Base-by-base conservation (phyloP, 2,797 vertebrate species). In the Anabacerthia variegaticeps region DNA sequence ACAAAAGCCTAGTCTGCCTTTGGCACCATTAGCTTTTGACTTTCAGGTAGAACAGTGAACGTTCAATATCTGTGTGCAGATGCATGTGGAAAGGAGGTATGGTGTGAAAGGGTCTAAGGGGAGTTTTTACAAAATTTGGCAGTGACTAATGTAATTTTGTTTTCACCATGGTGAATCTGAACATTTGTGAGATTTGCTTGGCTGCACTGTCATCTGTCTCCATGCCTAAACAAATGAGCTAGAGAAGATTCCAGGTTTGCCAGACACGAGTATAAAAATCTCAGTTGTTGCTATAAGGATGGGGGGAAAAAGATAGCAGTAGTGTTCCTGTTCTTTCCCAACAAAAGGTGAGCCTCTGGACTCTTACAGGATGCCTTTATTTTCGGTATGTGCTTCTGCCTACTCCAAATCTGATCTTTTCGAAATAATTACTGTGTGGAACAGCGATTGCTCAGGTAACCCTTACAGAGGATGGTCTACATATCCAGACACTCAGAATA, bases 371-470 rank as follows among this genome's bases (percentile, higher is more conserved):
- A 41, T 32, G 76, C 21, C 39, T 44, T 68, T 85, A 44, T 81
- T 91, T 82, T 71, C 30, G 49, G 49, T 67, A 10, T 23, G 36
- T 14, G 8, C 56, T 68, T 65, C 54, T 72, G 30, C 49, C 32
- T 65, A 67, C 10, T 24, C 16, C 41, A 36, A 22, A 41, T 73
- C 69, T 69, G 26, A 9, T 80, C 13, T 83, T 59, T 81, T 39
- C 30, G 66, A 88, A 91, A 19, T 71, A 77, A 59, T 63, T 44
- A 23, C 49, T 89, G 8, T 71, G 14, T 80, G 61, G 41, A 89
- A n/a, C 26, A 52, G 32, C 0, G 0, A 24, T 51, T 62, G 46
- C 36, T 92, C 51, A 48, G 1, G 54, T 58, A 58, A 34, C 49
- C 54, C 67, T 72, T 86, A 46, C 17, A 52, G 82, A 85, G 77